Percentiles rank a stretch among this genome's conserved stretches.
These are phyloP conservation scores for Streblospio benedicti DNA, from an alignment of 1,140 invertebrate species.

Conservation along the genomic window DNA sequence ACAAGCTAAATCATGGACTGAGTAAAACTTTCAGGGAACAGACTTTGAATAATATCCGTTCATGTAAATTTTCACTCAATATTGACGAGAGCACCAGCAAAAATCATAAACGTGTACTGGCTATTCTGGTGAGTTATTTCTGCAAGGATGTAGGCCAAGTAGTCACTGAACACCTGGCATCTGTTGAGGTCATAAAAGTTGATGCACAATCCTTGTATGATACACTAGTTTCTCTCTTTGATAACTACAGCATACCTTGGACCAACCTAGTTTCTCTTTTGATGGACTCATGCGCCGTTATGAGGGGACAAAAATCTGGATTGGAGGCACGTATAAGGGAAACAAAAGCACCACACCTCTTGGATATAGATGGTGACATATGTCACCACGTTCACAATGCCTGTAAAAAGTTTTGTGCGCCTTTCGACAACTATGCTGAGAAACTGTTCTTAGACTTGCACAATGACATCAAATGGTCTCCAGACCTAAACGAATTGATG, in stretches of 20 bases:
- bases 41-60: background rate
- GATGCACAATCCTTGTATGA: background rate
- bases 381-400: constrained; percentile 21
- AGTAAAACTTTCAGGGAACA: background rate
- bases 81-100: constrained; percentile 6
- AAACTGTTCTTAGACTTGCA: constrained; percentile 13
- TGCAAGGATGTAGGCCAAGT: background rate
- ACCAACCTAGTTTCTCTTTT: constrained; percentile 17
- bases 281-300: constrained; percentile 14
- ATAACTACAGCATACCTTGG: constrained; percentile 1
- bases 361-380: constrained; percentile 23
- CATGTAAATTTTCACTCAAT: constrained; percentile 6
- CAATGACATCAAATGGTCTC: constrained; percentile 21
- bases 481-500: constrained; percentile 13
- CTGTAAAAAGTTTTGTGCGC: constrained; percentile 17
- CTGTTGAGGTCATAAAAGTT: background rate
- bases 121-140: constrained; percentile 11
- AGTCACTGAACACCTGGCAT: constrained; percentile 6
- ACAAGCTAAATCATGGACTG: constrained; percentile 6
- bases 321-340: constrained; percentile 11
- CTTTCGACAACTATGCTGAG: constrained; percentile 16
- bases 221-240: background rate
- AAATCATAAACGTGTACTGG: no score
- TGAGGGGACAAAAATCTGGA: constrained; percentile 14
- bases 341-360: constrained; percentile 12